Evolutionary conservation across 2,113 vertebrate genomes (phyloP), one percentile per base, ranked within the genome.

Genomic region (Cyprinodon brontotheroides): DNA sequence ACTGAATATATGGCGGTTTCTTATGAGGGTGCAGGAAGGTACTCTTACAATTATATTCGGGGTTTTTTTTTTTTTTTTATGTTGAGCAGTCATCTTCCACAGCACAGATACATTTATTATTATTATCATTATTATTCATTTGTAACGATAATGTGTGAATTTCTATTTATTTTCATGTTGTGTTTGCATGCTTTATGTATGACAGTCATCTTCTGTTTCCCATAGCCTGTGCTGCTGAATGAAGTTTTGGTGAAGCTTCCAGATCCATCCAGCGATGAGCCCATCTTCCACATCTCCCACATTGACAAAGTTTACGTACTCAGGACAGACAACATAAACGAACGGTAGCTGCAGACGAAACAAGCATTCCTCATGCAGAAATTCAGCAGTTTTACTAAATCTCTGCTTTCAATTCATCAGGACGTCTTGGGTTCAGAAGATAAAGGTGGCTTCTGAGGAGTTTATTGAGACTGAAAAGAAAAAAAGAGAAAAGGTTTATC

Each of bases 351-450:
- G 1, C 45, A 14, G 57, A 22, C 63, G 29, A 57, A 53, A 43
- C 43, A 13, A 1, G 20, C 50, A 0, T 29, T 20, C 20, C 62
- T 13, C 22, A 47, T 60, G 40, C 6, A 68, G 13, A 36, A 36
- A 48, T 59, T 17, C 1, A 15, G 48, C 22, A 47, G 40, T 39
- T 65, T 61, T 61, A 63, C 41, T 0, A 66, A 65, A 15, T 5
- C 40, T 68, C 29, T 65, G 17, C 83, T 12, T 83, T 66, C 9
- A 12, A 67, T 60, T 62, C 65, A 63, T 43, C 78, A 99, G 98
- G 81, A 98, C 97, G 3, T 95, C 97, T 53, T 99, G 98, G 98
- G 96, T 98, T 82, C 98, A 99, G 93, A 99, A 99, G 90, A 97
- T 98, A 89, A 99, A 99, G 89, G 94, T 92, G 0, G 96, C 96